These are phyloP conservation scores for Jacana jacana DNA, from an alignment of 2,113 vertebrate species.

Conservation along the genomic window DNA sequence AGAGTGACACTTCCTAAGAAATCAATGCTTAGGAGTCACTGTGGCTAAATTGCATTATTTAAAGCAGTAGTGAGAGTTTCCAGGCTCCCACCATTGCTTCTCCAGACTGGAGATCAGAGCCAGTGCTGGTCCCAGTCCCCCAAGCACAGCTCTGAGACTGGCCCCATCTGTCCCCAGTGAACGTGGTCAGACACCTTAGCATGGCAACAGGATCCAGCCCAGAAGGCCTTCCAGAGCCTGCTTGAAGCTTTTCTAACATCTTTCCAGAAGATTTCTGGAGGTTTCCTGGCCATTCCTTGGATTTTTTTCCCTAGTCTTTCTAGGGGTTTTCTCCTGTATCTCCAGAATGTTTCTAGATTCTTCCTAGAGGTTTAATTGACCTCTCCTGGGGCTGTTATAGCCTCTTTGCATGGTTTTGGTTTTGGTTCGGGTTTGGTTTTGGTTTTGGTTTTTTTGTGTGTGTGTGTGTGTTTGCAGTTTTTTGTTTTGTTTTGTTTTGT, in stretches of 20 bases:
- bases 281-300: neutral
- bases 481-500: neutral
- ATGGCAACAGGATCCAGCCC: neutral
- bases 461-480: too few relatives aligned
- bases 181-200: neutral
- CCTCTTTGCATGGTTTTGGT: neutral
- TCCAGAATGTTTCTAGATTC: neutral
- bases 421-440: neutral
- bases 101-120: neutral
- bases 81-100: neutral
- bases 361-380: neutral
- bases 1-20: slow-evolving; percentile 15
- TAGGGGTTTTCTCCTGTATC: neutral
- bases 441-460: neutral
- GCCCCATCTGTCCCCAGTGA: neutral
- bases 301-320: neutral
- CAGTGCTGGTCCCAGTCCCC: neutral
- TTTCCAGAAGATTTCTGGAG: neutral
- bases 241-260: neutral
- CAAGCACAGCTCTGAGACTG: neutral
- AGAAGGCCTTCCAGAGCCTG: neutral
- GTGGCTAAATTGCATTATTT: neutral
- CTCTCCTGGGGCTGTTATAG: neutral
- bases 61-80: neutral
- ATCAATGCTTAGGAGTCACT: neutral